Percentiles rank a stretch among this genome's conserved stretches.
Conservation (phyloP, 1,140 invertebrate genomes). For the Caenorhabditis elegans region DNA sequence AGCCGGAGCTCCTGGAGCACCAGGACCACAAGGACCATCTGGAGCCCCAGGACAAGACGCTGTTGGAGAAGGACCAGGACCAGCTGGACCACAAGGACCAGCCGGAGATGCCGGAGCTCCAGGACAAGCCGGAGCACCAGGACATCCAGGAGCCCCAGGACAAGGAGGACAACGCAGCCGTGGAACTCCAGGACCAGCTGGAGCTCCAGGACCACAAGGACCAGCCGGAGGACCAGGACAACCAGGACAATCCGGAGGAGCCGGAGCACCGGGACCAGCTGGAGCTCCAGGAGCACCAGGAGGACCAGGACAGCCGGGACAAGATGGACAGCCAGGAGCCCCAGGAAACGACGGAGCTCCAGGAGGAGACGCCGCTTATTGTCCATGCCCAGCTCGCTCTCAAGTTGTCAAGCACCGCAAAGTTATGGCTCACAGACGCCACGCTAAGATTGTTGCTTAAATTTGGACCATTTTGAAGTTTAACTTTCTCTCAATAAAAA, state of each 20-base stretch:
- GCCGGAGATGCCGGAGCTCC: conserved; percentile 24
- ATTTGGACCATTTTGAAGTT: too few species aligned
- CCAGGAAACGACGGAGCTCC: conserved; percentile 29
- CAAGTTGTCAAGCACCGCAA: neutral
- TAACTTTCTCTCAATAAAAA: neutral
- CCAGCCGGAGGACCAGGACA: conserved; percentile 31
- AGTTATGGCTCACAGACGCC: conserved; percentile 21
- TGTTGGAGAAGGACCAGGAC: conserved; percentile 26
- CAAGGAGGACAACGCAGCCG: neutral
- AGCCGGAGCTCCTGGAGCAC: conserved; percentile 25
- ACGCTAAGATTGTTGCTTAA: conserved; percentile 13
- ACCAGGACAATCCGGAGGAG: conserved; percentile 18
- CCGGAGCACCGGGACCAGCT: conserved; percentile 22
- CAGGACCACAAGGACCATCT: conserved; percentile 20
- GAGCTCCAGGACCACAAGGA: conserved; percentile 36
- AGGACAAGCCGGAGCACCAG: conserved; percentile 28
- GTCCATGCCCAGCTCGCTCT: conserved; percentile 22
- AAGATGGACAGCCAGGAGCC: neutral
- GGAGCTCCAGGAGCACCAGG: conserved; percentile 11
- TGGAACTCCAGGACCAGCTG: conserved; percentile 30
- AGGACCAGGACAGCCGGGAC: conserved; percentile 1
- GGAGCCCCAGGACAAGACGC: conserved; percentile 31
- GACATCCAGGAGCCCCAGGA: conserved; percentile 35
- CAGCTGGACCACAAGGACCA: conserved; percentile 35
- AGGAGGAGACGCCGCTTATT: conserved; percentile 35